Percentiles rank a stretch among this genome's conserved stretches.
Evolutionary conservation across 2,113 vertebrate genomes (phyloP).

Genomic region (Coturnix japonica): DNA sequence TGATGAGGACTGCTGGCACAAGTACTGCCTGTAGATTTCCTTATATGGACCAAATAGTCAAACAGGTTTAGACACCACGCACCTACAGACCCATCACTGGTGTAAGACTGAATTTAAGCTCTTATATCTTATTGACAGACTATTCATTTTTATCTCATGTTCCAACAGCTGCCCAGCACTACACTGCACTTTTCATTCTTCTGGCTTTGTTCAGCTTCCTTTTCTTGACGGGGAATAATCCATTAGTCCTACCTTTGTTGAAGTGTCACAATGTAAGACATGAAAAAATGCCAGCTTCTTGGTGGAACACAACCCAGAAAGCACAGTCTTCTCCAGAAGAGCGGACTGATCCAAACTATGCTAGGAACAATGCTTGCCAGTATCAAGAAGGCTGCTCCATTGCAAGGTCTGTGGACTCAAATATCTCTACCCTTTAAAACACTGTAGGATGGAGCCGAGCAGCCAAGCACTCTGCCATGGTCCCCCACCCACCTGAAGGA

Average conservation of each 20-base stretch:
- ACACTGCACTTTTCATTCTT: not conserved
- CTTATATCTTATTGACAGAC: not conserved
- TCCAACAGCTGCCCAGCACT: not conserved
- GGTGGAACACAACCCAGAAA: not conserved
- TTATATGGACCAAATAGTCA: not conserved
- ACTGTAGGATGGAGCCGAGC: not conserved
- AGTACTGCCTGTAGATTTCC: not conserved
- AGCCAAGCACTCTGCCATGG: not conserved
- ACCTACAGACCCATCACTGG: not conserved
- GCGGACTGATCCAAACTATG: not conserved
- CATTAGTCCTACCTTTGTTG: not conserved
- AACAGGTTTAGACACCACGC: not conserved
- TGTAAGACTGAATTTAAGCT: not conserved
- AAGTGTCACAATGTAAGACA: not conserved
- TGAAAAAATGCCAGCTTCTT: constrained; percentile 2
- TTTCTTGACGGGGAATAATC: not conserved
- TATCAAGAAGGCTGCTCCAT: not conserved
- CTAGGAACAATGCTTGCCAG: not conserved
- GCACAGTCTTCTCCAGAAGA: not conserved
- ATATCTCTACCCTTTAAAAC: not conserved
- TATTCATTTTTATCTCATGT: constrained; percentile 21
- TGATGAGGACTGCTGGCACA: not conserved
- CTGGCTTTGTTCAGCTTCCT: not conserved
- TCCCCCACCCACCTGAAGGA: not conserved
- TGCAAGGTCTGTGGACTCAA: not conserved